Conservation (phyloP, 2,113 vertebrate species). For the Penelope pileata region DNA sequence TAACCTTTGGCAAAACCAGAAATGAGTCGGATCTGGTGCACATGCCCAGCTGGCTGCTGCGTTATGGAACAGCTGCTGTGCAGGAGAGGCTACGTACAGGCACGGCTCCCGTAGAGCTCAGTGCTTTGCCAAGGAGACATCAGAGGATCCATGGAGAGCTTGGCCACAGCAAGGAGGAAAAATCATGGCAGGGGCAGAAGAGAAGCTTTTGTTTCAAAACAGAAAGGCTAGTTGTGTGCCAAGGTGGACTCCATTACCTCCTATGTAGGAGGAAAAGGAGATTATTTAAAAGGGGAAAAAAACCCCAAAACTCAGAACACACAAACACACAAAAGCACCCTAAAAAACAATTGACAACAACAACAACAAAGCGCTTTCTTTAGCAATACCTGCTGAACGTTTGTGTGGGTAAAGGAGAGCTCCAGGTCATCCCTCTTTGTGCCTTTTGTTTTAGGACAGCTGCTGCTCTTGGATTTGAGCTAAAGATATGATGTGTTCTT, state of each 20-base stretch:
- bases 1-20: background rate
- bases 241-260: background rate
- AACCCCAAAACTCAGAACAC: background rate
- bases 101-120: background rate
- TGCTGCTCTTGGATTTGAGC: background rate
- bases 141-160: background rate
- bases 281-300: background rate
- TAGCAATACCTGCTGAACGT: background rate
- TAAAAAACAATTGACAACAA: background rate
- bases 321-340: background rate
- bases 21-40: fast-evolving
- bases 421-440: background rate
- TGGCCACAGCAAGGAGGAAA: background rate
- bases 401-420: background rate
- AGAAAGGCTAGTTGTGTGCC: background rate
- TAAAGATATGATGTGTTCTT: background rate
- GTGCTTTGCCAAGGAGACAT: background rate
- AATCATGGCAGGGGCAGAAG: background rate
- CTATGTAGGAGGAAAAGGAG: background rate
- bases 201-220: background rate
- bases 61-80: background rate
- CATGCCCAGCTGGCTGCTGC: background rate
- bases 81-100: background rate
- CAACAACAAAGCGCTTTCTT: background rate
- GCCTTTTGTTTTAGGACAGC: background rate